Conservation (phyloP, 2,113 vertebrate species). For the Seriola quinqueradiata region DNA sequence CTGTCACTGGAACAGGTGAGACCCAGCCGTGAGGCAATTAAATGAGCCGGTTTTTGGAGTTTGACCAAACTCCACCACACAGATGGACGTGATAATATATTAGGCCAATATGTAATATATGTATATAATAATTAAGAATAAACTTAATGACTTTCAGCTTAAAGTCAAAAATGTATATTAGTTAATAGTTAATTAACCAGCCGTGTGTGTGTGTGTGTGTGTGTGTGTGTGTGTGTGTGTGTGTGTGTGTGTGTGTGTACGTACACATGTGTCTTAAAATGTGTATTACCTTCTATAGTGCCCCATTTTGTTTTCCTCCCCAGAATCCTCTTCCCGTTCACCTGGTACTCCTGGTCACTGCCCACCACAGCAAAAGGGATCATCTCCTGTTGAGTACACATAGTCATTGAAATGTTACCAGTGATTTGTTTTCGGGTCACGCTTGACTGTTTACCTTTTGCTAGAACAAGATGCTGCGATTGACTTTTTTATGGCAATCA, state of each 20-base stretch:
- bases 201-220: neutral
- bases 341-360: constrained; percentile 98
- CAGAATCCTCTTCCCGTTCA: constrained; percentile 95
- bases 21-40: neutral
- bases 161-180: no score
- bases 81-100: constrained; percentile 15
- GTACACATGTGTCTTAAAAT: neutral
- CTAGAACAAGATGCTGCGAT: neutral
- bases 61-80: neutral
- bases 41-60: neutral
- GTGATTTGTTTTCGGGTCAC: constrained; percentile 16
- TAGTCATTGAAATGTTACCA: neutral
- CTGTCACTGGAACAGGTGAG: constrained; percentile 26
- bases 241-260: neutral
- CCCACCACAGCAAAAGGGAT: constrained; percentile 98
- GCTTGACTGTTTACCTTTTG: neutral
- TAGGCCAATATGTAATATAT: neutral
- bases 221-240: neutral
- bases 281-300: constrained; percentile 93
- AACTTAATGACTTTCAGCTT: neutral
- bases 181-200: no score
- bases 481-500: neutral
- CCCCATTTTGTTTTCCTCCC: constrained; percentile 99
- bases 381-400: constrained; percentile 89
- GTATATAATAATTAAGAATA: neutral